Evolutionary conservation across 2,113 vertebrate genomes (phyloP), one percentile per base, ranked within the genome.

Genomic region (Zeus faber): DNA sequence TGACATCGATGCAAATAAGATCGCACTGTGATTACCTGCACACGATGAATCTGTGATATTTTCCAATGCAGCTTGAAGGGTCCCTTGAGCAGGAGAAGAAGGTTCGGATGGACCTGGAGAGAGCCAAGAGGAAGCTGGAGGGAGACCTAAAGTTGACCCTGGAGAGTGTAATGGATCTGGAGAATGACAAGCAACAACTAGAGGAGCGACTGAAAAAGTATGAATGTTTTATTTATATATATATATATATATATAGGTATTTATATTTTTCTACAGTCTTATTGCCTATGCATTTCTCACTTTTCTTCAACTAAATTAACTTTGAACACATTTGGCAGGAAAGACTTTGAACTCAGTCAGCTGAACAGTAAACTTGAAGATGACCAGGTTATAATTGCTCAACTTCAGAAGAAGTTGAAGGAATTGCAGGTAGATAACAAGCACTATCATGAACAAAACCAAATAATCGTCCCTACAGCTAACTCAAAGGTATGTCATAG

Each of bases 71-170:
- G 92, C 85, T 93, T 68, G 92, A 93, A 58, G 91, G 90, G 0
- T 93, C 92, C 17, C 78, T 93, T 13, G 92, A 93, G 49, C 92
- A 93, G 80, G 92, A 93, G 50, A 93, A 93, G 62, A 94, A 93
- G 54, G 44, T 91, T 33, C 79, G 92, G 11, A 92, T 94, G 89
- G 92, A 93, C 50, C 83, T 93, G 33, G 92, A 93, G 59, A 80
- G 91, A 69, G 86, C 87, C 0, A 92, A 92, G 67, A 76, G 91
- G 24, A 93, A 93, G 70, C 80, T 93, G 43, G 92, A 93, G 57
- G 92, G 91, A 8, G 92, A 94, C 67, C 60, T 93, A 51, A 93
- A 93, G 67, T 62, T 94, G 65, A 74, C 86, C 1, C 89, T 89
- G 54, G 92, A 93, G 54, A 85, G 75, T 48, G 49, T 92, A 44